A percentile compares a stretch with the other conserved stretches of the same genome.
Conservation (phyloP, 2,888 invertebrate genomes). For the Epistrophe grossulariae region DNA sequence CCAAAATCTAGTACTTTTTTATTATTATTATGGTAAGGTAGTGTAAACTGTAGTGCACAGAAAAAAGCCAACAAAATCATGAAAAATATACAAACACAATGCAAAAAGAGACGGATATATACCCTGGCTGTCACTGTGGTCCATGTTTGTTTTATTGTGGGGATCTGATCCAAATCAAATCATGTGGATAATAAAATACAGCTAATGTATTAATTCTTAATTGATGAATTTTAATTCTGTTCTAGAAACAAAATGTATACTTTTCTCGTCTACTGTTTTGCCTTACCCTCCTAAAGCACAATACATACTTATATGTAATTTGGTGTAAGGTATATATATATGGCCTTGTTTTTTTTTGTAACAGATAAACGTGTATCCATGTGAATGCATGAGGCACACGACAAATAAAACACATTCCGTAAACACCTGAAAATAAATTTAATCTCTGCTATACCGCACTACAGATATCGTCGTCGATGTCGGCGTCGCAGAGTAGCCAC, state of each 20-base stretch:
- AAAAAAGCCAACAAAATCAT: too few relatives aligned
- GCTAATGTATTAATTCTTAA: too few relatives aligned
- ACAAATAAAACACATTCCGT: conserved; percentile 76
- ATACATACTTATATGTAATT: conserved; percentile 14
- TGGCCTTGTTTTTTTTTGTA: conserved; percentile 20
- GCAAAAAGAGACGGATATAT: too few relatives aligned
- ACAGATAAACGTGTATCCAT: conserved; percentile 67
- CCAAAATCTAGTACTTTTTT: too few relatives aligned
- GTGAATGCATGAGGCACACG: conserved; percentile 63
- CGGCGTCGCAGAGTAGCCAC: neutral
- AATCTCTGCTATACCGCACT: conserved; percentile 76
- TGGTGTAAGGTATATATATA: conserved; percentile 9
- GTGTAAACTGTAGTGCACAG: too few relatives aligned
- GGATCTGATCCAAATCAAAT: too few relatives aligned
- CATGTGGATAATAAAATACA: too few relatives aligned
- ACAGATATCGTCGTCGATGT: conserved; percentile 25
- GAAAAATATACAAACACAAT: too few relatives aligned
- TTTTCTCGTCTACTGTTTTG: conserved; percentile 40
- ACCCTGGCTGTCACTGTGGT: too few relatives aligned
- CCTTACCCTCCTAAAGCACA: neutral
- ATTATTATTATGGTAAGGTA: too few relatives aligned
- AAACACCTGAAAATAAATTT: conserved; percentile 78
- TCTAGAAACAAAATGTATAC: neutral
- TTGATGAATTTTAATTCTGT: too few relatives aligned
- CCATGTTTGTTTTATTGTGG: too few relatives aligned